Evolutionary conservation across 2,888 invertebrate genomes (phyloP).

Genomic region (Allophyes oxyacanthae): DNA sequence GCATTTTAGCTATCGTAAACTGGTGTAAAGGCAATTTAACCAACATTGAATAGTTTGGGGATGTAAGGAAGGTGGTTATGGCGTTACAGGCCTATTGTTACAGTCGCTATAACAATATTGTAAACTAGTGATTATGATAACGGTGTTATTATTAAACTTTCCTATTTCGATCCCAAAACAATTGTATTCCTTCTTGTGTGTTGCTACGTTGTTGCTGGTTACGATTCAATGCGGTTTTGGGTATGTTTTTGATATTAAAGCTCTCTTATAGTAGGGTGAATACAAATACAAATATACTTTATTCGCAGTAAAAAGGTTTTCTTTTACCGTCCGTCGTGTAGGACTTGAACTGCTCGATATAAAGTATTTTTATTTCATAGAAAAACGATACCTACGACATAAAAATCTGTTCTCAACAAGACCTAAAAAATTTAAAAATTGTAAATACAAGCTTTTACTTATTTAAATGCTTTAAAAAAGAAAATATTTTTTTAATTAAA

Average conservation of each 20-base stretch:
- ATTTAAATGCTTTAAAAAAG: too few species aligned
- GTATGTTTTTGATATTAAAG: slow-evolving; percentile 27
- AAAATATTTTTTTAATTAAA: too few species aligned
- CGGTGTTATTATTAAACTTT: slow-evolving; percentile 58
- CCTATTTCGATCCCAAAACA: slow-evolving; percentile 45
- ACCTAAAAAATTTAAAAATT: too few species aligned
- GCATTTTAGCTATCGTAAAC: slow-evolving; percentile 66
- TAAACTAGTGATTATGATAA: slow-evolving; percentile 60
- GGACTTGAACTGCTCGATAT: too few species aligned
- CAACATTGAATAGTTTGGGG: slow-evolving; percentile 70
- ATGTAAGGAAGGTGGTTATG: slow-evolving; percentile 62
- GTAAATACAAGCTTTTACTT: too few species aligned
- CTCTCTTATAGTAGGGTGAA: slow-evolving; percentile 8
- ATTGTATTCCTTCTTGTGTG: slow-evolving; percentile 35
- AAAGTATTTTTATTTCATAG: too few species aligned
- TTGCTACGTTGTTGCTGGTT: slow-evolving; percentile 33
- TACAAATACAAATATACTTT: too few species aligned
- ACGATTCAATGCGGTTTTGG: slow-evolving; percentile 16
- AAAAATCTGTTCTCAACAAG: too few species aligned
- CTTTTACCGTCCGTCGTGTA: too few species aligned
- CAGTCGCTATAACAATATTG: slow-evolving; percentile 57
- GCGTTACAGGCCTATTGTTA: slow-evolving; percentile 62
- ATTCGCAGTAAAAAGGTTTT: too few species aligned
- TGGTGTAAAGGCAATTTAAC: slow-evolving; percentile 72
- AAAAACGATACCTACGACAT: too few species aligned